phyloP scores from a whole-genome alignment of 2,113 vertebrate genomes.

The Nyctereutes procyonoides region DNA sequence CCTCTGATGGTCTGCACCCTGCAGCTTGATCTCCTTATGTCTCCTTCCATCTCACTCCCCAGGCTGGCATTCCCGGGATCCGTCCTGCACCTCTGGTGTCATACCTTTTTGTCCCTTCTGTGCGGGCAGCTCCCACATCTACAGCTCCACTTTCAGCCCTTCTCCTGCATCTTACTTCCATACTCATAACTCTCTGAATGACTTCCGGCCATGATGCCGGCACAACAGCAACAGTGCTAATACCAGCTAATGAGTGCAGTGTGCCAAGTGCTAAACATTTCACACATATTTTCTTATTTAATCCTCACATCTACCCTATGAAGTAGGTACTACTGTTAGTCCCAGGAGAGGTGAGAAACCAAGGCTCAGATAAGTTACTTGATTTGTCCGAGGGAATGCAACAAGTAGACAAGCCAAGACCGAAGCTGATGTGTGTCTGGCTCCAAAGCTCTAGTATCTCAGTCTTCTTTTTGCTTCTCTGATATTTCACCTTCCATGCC shows the following conservation, averaged over 20 bases:
- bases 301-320: background rate
- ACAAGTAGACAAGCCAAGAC: background rate
- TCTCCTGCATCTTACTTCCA: background rate
- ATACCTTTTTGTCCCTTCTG: background rate
- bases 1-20: accelerated
- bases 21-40: too few relatives aligned
- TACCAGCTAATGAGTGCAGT: background rate
- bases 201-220: background rate
- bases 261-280: background rate
- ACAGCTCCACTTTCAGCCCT: background rate
- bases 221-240: background rate
- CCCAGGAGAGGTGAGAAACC: background rate
- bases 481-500: background rate
- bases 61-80: background rate
- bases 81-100: background rate
- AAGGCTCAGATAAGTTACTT: background rate
- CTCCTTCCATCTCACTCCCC: background rate
- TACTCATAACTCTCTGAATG: background rate
- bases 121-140: background rate
- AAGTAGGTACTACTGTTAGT: background rate
- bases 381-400: background rate
- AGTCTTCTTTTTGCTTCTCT: background rate
- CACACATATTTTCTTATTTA: background rate
- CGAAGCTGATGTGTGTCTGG: background rate
- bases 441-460: background rate